Percentiles rank a stretch among this genome's conserved stretches.
Evolutionary conservation across 2,888 invertebrate species (phyloP).

Genomic region (Drosophila affinis): DNA sequence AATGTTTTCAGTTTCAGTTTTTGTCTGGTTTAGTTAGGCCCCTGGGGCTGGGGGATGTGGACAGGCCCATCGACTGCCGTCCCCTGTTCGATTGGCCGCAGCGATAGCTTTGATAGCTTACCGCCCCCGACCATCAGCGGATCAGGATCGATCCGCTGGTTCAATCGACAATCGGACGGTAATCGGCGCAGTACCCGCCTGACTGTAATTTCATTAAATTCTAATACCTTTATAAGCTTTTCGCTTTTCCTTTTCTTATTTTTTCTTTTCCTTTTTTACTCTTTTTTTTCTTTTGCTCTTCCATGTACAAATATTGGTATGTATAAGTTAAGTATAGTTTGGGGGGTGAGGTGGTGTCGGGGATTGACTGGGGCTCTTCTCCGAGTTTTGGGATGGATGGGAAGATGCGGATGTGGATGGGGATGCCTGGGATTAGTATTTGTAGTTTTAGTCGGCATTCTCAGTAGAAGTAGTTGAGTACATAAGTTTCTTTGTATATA

Average conservation of each 20-base stretch:
- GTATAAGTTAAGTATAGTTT: constrained; percentile 57
- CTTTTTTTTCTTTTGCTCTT: constrained; percentile 12
- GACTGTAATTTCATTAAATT: constrained; percentile 41
- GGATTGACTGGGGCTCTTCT: neutral
- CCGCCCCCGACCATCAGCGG: neutral
- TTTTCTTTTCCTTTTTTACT: neutral
- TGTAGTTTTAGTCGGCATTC: constrained; percentile 26
- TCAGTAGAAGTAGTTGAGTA: constrained; percentile 64
- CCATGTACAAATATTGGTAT: constrained; percentile 76
- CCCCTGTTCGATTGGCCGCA: neutral
- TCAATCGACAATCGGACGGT: constrained; percentile 26
- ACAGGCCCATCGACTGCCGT: neutral
- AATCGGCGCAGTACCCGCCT: neutral
- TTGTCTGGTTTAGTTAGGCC: constrained; percentile 3
- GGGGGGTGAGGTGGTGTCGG: neutral
- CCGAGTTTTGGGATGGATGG: constrained; percentile 6
- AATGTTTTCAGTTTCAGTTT: constrained; percentile 10
- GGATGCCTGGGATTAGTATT: constrained; percentile 26
- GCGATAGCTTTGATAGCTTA: neutral
- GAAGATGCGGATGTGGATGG: neutral
- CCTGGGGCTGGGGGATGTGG: neutral
- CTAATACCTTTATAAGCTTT: constrained; percentile 44
- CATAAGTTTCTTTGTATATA: constrained; percentile 36
- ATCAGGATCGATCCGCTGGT: constrained; percentile 1
- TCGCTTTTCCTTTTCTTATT: neutral